Evolutionary conservation across 2,797 vertebrate genomes (phyloP).

Genomic region (Sebastes variabilis): DNA sequence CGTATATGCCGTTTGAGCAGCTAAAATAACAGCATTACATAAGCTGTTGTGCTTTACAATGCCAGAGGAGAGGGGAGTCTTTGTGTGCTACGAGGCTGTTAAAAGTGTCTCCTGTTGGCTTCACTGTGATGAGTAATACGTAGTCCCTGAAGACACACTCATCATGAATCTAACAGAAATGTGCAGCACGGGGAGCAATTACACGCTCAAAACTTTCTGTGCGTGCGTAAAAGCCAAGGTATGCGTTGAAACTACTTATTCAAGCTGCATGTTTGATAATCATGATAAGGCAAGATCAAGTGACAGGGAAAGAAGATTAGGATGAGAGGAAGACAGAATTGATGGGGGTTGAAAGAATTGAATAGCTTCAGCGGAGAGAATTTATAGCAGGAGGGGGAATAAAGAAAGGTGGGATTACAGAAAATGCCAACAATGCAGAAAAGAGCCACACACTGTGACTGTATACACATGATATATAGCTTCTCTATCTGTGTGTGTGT

Average conservation of each 20-base stretch:
- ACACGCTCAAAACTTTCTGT: conserved; percentile 37
- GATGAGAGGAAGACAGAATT: background rate
- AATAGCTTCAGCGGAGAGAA: conserved; percentile 37
- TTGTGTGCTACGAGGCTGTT: conserved; percentile 19
- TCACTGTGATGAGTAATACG: conserved; percentile 40
- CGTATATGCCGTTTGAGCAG: conserved; percentile 17
- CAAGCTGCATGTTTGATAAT: conserved; percentile 14
- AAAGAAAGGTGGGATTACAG: conserved; percentile 54
- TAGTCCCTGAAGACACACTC: conserved; percentile 26
- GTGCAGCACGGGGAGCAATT: background rate
- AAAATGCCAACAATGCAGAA: conserved; percentile 62
- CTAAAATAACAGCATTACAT: conserved; percentile 55
- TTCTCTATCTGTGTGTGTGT: conserved; percentile 8
- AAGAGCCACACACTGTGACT: conserved; percentile 39
- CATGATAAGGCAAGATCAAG: conserved; percentile 3
- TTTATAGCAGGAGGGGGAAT: conserved; percentile 40
- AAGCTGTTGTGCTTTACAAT: conserved; percentile 36
- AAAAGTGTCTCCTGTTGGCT: conserved; percentile 33
- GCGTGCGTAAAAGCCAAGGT: background rate
- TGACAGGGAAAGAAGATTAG: background rate
- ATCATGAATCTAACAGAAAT: conserved; percentile 6
- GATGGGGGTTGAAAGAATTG: conserved; percentile 13
- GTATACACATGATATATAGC: conserved; percentile 18
- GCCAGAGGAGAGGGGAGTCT: conserved; percentile 12
- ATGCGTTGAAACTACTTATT: background rate